These are phyloP conservation scores for Parauchenoglanis punctatus DNA, from an alignment of 2,797 vertebrate species.

Conservation along the genomic window DNA sequence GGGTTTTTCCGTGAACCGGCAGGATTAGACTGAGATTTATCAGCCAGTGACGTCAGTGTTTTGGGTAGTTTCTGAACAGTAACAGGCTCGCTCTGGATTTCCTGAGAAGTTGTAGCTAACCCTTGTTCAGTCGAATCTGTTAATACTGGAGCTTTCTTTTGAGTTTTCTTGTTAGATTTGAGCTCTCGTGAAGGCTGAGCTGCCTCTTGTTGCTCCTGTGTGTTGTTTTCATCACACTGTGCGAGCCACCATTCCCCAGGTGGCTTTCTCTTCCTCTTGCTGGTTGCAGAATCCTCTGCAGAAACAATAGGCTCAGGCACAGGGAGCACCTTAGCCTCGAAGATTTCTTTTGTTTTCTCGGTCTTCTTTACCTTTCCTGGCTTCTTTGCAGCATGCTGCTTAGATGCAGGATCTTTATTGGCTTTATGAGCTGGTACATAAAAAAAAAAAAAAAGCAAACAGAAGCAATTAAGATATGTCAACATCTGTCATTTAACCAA, in stretches of 20 bases:
- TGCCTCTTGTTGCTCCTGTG: constrained; percentile 36
- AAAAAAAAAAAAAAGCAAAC: background rate
- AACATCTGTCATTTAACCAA: background rate
- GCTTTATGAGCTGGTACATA: constrained; percentile 33
- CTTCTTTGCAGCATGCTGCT: constrained; percentile 4
- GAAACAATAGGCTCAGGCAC: constrained; percentile 34
- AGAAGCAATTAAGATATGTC: background rate
- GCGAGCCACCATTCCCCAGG: constrained; percentile 66
- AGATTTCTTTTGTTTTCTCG: constrained; percentile 31
- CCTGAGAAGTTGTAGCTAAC: background rate
- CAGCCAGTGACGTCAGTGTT: constrained; percentile 27
- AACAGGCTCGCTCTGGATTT: constrained; percentile 32
- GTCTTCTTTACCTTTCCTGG: constrained; percentile 27
- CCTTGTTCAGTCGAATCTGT: background rate
- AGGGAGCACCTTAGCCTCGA: constrained; percentile 6
- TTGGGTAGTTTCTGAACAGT: constrained; percentile 19
- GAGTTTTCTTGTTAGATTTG: constrained; percentile 53
- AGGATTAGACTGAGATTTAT: constrained; percentile 2
- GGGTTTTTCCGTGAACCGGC: constrained; percentile 3
- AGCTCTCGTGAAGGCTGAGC: background rate
- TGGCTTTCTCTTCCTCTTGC: constrained; percentile 64
- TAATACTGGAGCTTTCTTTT: constrained; percentile 8
- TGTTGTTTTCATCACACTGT: background rate
- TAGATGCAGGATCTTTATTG: constrained; percentile 28
- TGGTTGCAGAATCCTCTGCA: constrained; percentile 20